These are phyloP conservation scores for Alloscopus bannaensis DNA, from an alignment of 2,888 invertebrate genomes.

Conservation along the genomic window DNA sequence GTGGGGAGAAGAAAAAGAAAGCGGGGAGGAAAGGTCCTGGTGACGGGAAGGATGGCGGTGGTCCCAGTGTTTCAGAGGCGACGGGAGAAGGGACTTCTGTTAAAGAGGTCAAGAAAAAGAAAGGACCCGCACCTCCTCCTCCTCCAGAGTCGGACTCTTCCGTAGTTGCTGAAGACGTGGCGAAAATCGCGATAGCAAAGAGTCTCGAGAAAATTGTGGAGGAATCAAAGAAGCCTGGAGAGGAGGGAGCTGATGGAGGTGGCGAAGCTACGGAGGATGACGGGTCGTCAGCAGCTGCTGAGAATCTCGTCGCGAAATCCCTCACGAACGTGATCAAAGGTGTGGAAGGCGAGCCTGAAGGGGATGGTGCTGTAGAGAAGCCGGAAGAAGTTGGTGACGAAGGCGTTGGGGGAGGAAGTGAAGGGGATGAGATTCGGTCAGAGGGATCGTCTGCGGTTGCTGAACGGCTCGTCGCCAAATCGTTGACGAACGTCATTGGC, in stretches of 20 bases:
- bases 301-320: background rate
- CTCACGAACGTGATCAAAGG: constrained; percentile 10
- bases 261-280: background rate
- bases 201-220: no score
- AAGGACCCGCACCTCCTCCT: background rate
- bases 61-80: no score
- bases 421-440: background rate
- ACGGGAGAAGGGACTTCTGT: no score
- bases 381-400: background rate
- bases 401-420: background rate
- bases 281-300: background rate
- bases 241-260: background rate
- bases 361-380: background rate
- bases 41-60: no score
- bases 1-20: no score
- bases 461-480: no score
- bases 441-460: constrained; percentile 16
- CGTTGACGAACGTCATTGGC: background rate
- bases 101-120: no score
- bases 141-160: background rate
- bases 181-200: no score
- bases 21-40: no score
- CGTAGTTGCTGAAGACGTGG: no score
- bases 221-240: no score
- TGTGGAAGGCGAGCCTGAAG: background rate